A percentile compares a stretch with the other conserved stretches of the same genome.
Evolutionary conservation across 2,113 vertebrate genomes (phyloP).

Genomic region (Tringa solitaria): DNA sequence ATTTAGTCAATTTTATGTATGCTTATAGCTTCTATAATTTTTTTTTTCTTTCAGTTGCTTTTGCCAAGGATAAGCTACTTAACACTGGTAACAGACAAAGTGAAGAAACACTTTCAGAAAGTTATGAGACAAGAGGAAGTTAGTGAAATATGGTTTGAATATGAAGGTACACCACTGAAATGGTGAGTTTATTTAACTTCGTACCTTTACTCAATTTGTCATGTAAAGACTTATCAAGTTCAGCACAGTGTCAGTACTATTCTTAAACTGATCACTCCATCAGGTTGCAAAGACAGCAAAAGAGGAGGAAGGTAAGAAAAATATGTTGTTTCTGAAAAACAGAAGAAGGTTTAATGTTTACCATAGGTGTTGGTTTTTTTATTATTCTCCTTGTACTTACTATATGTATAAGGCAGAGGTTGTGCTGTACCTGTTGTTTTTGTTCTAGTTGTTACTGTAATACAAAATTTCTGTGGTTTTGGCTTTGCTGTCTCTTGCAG

Average conservation of each 20-base stretch:
- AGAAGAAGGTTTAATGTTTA: background rate
- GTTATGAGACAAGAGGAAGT: slow-evolving; percentile 91
- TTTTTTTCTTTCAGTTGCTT: slow-evolving; percentile 83
- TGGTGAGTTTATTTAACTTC: slow-evolving; percentile 82
- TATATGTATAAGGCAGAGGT: background rate
- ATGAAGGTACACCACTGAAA: slow-evolving; percentile 94
- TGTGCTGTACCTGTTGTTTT: background rate
- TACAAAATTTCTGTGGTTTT: background rate
- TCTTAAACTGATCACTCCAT: background rate
- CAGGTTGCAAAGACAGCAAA: background rate
- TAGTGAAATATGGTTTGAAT: slow-evolving; percentile 98
- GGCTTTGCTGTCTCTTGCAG: background rate
- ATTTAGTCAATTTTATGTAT: background rate
- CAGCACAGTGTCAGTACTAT: background rate
- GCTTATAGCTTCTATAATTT: background rate
- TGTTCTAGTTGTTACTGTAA: background rate
- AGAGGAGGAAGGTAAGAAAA: background rate
- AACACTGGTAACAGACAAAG: slow-evolving; percentile 96
- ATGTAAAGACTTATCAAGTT: background rate
- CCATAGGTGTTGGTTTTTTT: accelerated
- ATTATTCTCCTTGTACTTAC: background rate
- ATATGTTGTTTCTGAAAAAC: background rate
- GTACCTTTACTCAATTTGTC: background rate
- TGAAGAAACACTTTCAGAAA: slow-evolving; percentile 98
- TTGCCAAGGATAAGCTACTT: slow-evolving; percentile 96